Base-by-base conservation (phyloP, 2,113 vertebrate genomes). In the Nothobranchius kuhntae region DNA sequence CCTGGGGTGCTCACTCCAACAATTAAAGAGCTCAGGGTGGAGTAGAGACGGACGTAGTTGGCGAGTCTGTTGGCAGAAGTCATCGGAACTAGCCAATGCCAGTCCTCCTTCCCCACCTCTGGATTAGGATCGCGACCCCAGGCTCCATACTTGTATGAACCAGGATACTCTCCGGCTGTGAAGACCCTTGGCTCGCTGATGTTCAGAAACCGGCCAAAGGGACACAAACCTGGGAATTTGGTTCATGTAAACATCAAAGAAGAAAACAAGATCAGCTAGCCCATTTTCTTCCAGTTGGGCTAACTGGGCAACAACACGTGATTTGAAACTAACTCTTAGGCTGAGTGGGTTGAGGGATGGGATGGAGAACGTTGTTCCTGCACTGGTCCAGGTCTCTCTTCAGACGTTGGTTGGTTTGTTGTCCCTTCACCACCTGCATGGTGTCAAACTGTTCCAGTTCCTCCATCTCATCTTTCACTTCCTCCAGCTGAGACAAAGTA, bases 61-160 rank as follows among this genome's bases (percentile, higher is more conserved):
- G 77, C 30, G 8, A 6, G 83, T 48, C 7, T 80, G 56, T 90
- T 91, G 76, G 85, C 77, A 53, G 68, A 74, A 5, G 87, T 90
- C 83, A 94, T 1, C 13, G 83, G 65, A 13, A 92, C 89, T 53
- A 86, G 17, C 92, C 92, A 94, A 42, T 93, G 79, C 85, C 87
- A 91, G 53, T 38, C 75, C 81, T 93, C 88, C 53, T 88, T 92
- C 52, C 89, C 92, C 0, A 44, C 47, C 21, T 72, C 85, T 10
- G 92, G 92, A 55, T 85, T 83, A 1, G 93, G 90, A 73, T 94
- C 93, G 12, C 60, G 87, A 53, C 93, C 93, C 93, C 93, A 94
- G 51, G 86, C 84, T 11, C 93, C 93, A 15, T 86, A 92, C 44
- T 56, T 21, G 45, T 85, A 86, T 1, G 89, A 88, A 4, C 84